A percentile compares a stretch with the other conserved stretches of the same genome.
Evolutionary conservation across 2,888 invertebrate species (phyloP).

Genomic region (Furcula furcula): DNA sequence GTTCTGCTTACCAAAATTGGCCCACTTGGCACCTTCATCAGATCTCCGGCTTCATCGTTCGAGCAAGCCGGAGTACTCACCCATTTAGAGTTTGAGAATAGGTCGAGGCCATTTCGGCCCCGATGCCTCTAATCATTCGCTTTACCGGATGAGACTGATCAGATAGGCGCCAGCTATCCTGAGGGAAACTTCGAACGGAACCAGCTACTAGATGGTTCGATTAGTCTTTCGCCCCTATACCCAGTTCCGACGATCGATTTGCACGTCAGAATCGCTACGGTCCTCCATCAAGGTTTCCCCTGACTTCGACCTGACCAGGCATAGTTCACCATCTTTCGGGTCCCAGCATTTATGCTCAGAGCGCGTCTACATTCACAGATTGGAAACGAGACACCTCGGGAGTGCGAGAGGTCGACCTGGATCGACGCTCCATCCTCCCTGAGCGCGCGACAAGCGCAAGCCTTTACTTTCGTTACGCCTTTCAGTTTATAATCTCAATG

Average conservation of each 20-base stretch:
- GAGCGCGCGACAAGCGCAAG: slow-evolving; percentile 46
- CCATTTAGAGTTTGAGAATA: slow-evolving; percentile 57
- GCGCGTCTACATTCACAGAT: slow-evolving; percentile 71
- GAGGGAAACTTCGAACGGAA: slow-evolving; percentile 60
- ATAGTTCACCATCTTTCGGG: slow-evolving; percentile 90
- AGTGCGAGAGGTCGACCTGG: slow-evolving; percentile 70
- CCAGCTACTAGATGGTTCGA: slow-evolving; percentile 79
- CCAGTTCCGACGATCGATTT: too few relatives aligned
- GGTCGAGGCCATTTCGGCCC: slow-evolving; percentile 54
- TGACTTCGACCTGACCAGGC: slow-evolving; percentile 90
- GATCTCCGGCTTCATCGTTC: too few relatives aligned
- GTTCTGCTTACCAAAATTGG: slow-evolving; percentile 89
- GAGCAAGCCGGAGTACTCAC: slow-evolving; percentile 83
- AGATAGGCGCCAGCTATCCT: too few relatives aligned
- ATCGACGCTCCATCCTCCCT: too few relatives aligned
- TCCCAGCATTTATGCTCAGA: slow-evolving; percentile 85
- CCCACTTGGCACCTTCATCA: slow-evolving; percentile 85
- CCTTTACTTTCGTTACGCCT: slow-evolving; percentile 86
- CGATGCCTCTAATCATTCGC: too few relatives aligned
- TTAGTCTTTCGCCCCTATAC: slow-evolving; percentile 47
- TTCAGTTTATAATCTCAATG: slow-evolving; percentile 82
- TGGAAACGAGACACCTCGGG: slow-evolving; percentile 80
- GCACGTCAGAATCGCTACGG: slow-evolving; percentile 83
- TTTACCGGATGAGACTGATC: too few relatives aligned
- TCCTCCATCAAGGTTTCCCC: slow-evolving; percentile 88